A percentile compares a stretch with the other conserved stretches of the same genome.
phyloP scores from a whole-genome alignment of 2,113 vertebrate genomes.

The Cercopithecus mona region DNA sequence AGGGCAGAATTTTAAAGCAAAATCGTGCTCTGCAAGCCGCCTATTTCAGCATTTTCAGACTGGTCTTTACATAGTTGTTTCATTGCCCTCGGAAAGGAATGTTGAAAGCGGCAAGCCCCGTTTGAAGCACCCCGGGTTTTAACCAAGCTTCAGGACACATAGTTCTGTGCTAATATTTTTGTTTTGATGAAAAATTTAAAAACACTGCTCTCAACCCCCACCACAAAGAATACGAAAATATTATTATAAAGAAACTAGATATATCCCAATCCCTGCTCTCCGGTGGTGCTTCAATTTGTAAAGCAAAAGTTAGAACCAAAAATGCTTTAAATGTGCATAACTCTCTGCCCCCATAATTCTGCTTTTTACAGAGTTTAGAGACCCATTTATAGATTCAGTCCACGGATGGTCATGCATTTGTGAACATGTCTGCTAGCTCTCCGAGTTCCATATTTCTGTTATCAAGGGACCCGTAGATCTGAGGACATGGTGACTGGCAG shows the following conservation, averaged over 20 bases:
- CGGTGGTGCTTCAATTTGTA: background rate
- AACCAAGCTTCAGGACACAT: background rate
- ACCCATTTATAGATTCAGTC: background rate
- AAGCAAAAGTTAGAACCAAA: slow-evolving; percentile 7
- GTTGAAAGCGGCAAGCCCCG: background rate
- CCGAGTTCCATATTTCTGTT: background rate
- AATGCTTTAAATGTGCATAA: background rate
- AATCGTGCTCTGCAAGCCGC: background rate
- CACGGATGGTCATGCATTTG: background rate
- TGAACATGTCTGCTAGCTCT: background rate
- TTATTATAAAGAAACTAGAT: slow-evolving; percentile 52
- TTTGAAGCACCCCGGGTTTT: background rate
- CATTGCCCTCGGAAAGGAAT: background rate
- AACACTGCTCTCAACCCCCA: background rate
- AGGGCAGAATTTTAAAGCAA: background rate
- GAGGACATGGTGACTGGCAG: background rate
- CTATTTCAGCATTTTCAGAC: background rate
- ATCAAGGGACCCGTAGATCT: background rate
- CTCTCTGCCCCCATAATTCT: background rate
- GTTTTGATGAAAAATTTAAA: slow-evolving; percentile 58
- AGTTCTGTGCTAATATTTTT: slow-evolving; percentile 47
- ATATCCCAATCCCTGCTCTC: background rate
- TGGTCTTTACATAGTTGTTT: background rate
- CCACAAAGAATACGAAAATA: slow-evolving; percentile 49
- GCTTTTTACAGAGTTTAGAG: background rate